These are phyloP conservation scores for Nephila pilipes DNA, from an alignment of 1,140 invertebrate species.

Conservation along the genomic window DNA sequence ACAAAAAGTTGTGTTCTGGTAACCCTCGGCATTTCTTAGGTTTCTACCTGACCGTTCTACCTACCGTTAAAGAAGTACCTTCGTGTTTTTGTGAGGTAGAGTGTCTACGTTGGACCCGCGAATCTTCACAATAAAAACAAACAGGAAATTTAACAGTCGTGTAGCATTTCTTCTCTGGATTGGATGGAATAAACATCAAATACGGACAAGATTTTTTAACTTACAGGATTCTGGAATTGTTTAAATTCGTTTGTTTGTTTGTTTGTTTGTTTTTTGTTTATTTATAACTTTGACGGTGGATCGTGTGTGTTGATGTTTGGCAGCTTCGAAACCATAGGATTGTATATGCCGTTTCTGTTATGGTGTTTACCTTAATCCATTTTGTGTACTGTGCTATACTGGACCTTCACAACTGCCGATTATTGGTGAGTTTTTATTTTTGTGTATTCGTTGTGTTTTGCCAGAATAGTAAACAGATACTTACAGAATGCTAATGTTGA, in stretches of 20 bases:
- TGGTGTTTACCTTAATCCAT: not conserved
- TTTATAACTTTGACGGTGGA: not conserved
- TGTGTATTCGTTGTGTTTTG: too few relatives aligned
- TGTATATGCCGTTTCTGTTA: not conserved
- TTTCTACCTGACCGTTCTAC: constrained; percentile 1
- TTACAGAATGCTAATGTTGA: too few relatives aligned
- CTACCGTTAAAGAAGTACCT: constrained; percentile 8
- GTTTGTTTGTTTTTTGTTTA: too few relatives aligned
- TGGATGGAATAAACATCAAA: not conserved
- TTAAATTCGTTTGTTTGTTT: not conserved
- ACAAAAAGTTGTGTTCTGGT: not conserved
- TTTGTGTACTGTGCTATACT: not conserved
- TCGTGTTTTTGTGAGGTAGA: not conserved
- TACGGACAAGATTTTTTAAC: not conserved
- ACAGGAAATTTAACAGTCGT: not conserved
- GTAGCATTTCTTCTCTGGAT: not conserved
- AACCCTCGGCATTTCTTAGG: constrained; percentile 11
- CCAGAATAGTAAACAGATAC: too few relatives aligned
- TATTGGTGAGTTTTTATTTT: not conserved
- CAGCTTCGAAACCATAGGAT: not conserved
- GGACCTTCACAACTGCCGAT: constrained; percentile 11
- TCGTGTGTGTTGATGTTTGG: too few relatives aligned
- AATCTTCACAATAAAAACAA: not conserved
- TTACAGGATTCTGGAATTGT: not conserved
- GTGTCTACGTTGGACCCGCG: not conserved